Evolutionary conservation across 2,888 invertebrate genomes (phyloP).

Genomic region (Hirtodrosophila trivittata): DNA sequence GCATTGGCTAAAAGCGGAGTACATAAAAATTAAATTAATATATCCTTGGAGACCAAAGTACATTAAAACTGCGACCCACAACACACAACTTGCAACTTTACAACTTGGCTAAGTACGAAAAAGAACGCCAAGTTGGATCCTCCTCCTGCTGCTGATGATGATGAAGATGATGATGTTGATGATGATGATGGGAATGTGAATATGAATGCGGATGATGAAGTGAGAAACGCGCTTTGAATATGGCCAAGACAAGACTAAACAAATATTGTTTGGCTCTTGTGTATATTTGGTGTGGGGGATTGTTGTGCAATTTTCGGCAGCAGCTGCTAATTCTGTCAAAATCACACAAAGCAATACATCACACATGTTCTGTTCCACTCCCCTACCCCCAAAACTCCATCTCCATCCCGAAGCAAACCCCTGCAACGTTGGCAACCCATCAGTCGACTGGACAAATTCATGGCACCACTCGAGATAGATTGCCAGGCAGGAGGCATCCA

Average conservation of each 20-base stretch:
- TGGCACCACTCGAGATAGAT: slow-evolving; percentile 74
- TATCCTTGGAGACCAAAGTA: slow-evolving; percentile 70
- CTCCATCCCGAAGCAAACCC: background rate
- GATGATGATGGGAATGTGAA: background rate
- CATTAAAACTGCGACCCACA: slow-evolving; percentile 14
- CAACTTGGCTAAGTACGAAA: slow-evolving; percentile 12
- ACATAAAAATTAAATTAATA: slow-evolving; percentile 77
- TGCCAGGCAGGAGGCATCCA: slow-evolving; percentile 47
- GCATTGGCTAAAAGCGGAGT: slow-evolving; percentile 49
- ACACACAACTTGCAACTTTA: slow-evolving; percentile 29
- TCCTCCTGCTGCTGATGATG: background rate
- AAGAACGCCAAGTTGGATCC: background rate
- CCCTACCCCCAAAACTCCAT: background rate
- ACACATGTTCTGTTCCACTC: slow-evolving; percentile 51
- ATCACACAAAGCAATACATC: slow-evolving; percentile 77
- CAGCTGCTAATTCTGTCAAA: slow-evolving; percentile 78
- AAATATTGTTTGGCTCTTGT: slow-evolving; percentile 31
- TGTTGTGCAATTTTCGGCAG: slow-evolving; percentile 71
- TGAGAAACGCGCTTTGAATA: slow-evolving; percentile 17
- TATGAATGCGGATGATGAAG: slow-evolving; percentile 5
- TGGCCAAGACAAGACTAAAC: slow-evolving; percentile 29
- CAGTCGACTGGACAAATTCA: slow-evolving; percentile 68
- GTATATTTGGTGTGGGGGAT: slow-evolving; percentile 4
- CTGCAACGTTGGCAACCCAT: slow-evolving; percentile 32
- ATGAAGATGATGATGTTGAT: slow-evolving; percentile 7